Evolutionary conservation across 2,113 vertebrate genomes (phyloP).

Genomic region (Macroglossus sobrinus): DNA sequence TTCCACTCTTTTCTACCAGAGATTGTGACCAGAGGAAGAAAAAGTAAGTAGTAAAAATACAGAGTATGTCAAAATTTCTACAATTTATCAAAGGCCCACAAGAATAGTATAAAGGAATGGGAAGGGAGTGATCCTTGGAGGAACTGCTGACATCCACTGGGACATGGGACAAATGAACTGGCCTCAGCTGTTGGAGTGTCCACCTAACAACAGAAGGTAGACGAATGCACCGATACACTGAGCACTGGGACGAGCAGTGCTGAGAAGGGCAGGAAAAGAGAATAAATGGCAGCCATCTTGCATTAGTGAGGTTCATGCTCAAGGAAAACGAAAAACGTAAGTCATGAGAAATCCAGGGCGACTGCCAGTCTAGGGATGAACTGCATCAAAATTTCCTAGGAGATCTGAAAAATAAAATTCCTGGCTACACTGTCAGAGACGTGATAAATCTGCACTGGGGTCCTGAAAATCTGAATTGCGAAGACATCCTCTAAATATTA

Average conservation of each 20-base stretch:
- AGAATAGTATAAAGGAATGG: not conserved
- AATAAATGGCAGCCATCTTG: not conserved
- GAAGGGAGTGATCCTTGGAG: not conserved
- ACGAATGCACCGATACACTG: not conserved
- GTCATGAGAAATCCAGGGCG: not conserved
- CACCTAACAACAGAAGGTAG: not conserved
- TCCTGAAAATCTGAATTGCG: not conserved
- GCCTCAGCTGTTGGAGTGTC: not conserved
- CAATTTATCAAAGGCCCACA: not conserved
- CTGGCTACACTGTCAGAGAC: not conserved
- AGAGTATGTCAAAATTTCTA: not conserved
- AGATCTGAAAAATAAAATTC: not conserved
- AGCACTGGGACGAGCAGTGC: not conserved
- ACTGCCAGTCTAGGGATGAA: not conserved
- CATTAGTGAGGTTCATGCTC: not conserved
- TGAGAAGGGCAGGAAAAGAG: not conserved
- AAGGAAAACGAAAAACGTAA: not conserved
- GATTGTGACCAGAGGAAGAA: not conserved
- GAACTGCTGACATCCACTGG: rapidly evolving
- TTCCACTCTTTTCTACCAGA: not conserved
- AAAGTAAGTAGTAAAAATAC: not conserved
- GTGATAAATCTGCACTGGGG: not conserved
- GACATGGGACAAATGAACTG: not conserved
- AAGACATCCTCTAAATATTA: not conserved
- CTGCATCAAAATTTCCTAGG: not conserved